Conservation (phyloP, 2,888 invertebrate genomes). For the Amiota communis region DNA sequence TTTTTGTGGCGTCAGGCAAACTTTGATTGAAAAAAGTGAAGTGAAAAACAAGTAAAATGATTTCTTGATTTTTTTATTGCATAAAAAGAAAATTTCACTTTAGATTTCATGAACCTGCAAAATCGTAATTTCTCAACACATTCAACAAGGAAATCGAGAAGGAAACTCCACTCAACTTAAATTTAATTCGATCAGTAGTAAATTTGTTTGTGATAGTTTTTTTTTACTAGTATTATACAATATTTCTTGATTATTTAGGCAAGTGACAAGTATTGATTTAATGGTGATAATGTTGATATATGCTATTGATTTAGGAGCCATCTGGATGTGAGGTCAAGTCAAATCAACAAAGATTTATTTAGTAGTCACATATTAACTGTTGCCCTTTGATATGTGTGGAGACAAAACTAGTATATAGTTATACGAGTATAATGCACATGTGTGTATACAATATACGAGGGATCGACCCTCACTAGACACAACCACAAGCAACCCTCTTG, state of each 20-base stretch:
- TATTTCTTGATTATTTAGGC: background rate
- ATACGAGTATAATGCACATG: background rate
- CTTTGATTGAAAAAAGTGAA: background rate
- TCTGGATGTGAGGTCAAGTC: background rate
- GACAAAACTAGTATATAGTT: background rate
- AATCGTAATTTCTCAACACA: constrained; percentile 31
- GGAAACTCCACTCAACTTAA: no score
- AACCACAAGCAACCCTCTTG: constrained; percentile 9
- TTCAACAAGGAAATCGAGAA: no score
- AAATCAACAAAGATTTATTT: constrained; percentile 58
- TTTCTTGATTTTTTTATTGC: background rate
- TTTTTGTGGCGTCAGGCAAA: background rate
- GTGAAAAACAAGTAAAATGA: background rate
- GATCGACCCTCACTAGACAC: background rate
- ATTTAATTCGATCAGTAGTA: no score
- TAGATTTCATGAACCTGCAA: constrained; percentile 25
- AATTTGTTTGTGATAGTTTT: no score
- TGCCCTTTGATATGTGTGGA: constrained; percentile 49
- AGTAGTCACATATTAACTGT: constrained; percentile 64
- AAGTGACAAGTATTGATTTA: background rate
- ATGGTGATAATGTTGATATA: background rate
- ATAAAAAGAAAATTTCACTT: constrained; percentile 27
- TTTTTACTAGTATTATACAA: background rate
- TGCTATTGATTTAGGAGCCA: background rate
- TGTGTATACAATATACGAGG: no score